phyloP scores from a whole-genome alignment of 1,140 invertebrate species.

The Telenomus remus region DNA sequence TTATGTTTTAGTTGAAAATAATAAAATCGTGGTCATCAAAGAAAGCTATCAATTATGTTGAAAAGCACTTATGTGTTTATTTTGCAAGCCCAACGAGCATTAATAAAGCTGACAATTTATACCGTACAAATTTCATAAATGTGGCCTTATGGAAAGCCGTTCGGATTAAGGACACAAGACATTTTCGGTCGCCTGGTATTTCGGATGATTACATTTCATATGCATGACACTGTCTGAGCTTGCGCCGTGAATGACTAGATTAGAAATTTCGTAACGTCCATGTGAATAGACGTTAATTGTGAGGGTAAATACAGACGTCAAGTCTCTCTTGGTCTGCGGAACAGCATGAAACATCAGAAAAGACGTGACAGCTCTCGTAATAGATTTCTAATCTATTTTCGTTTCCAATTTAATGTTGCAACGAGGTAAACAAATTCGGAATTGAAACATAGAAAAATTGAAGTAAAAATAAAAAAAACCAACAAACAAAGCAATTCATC shows the following conservation, averaged over 20 bases:
- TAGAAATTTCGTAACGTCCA: not conserved
- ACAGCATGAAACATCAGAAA: no score
- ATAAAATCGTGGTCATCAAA: no score
- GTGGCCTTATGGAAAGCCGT: constrained; percentile 1
- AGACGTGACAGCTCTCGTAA: no score
- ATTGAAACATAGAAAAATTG: no score
- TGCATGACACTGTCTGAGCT: constrained; percentile 6
- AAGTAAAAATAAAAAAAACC: no score
- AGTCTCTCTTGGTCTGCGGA: no score
- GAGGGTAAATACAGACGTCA: not conserved
- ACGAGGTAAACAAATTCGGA: no score
- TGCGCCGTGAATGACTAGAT: constrained; percentile 12
- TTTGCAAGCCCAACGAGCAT: not conserved
- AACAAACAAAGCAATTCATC: no score
- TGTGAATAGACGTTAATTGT: not conserved
- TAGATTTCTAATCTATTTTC: no score
- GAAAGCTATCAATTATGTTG: not conserved
- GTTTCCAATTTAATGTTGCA: no score
- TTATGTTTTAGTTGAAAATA: no score
- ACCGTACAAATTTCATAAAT: constrained; percentile 15
- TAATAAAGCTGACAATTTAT: not conserved
- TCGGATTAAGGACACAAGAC: constrained; percentile 10
- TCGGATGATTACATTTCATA: constrained; percentile 11
- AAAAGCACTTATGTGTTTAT: not conserved
- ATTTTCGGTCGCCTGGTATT: constrained; percentile 12